These are phyloP conservation scores for Pseudococcus viburni DNA, from an alignment of 2,888 invertebrate genomes.

Conservation along the genomic window DNA sequence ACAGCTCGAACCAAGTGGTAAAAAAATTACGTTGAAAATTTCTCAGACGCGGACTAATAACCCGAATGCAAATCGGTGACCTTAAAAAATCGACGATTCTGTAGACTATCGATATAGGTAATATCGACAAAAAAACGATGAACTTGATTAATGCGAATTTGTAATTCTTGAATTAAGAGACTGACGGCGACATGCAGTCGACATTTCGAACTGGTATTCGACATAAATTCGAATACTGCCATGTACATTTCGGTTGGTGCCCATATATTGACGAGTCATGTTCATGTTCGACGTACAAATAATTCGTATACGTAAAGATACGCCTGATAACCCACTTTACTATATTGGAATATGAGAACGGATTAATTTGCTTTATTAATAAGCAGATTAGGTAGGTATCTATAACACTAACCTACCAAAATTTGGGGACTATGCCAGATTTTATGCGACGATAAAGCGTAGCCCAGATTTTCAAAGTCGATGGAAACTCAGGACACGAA, in stretches of 20 bases:
- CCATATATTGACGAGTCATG: slow-evolving; percentile 26
- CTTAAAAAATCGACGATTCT: background rate
- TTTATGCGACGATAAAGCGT: background rate
- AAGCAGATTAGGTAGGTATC: background rate
- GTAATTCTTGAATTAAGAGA: slow-evolving; percentile 28
- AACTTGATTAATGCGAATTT: slow-evolving; percentile 11
- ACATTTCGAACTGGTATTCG: slow-evolving; percentile 8
- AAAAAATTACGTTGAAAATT: background rate
- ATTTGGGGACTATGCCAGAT: background rate
- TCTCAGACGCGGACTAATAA: slow-evolving; percentile 3
- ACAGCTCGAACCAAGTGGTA: background rate
- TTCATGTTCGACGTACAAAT: background rate
- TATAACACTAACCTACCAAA: background rate
- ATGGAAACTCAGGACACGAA: no score
- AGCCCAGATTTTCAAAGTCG: background rate
- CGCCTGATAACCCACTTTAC: slow-evolving; percentile 4
- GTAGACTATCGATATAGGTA: background rate
- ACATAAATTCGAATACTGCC: background rate
- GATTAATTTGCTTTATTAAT: slow-evolving; percentile 3
- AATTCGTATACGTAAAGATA: slow-evolving; percentile 3
- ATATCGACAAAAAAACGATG: slow-evolving; percentile 4
- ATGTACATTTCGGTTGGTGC: background rate
- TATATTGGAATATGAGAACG: background rate
- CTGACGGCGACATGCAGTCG: background rate
- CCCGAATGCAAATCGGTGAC: slow-evolving; percentile 21